phyloP scores from a whole-genome alignment of 2,113 vertebrate genomes.

The Oryzias curvinotus region DNA sequence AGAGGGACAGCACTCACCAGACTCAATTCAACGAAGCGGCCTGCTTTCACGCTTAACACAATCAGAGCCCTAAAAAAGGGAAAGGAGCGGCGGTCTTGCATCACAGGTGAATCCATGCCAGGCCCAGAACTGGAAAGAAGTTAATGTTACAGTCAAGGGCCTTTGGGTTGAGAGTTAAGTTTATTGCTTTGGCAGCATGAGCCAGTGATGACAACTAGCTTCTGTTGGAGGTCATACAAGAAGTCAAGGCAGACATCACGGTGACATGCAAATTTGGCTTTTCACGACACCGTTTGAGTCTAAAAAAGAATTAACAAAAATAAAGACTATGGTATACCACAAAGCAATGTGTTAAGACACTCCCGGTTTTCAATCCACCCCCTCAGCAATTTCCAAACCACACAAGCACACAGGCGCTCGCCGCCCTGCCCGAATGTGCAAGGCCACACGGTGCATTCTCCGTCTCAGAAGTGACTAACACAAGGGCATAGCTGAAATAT shows the following conservation, averaged over 20 bases:
- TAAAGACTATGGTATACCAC: slow-evolving; percentile 2
- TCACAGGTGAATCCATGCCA: slow-evolving; percentile 54
- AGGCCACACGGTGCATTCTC: slow-evolving; percentile 66
- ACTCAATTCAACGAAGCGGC: slow-evolving; percentile 42
- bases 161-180: slow-evolving; percentile 71
- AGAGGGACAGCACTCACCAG: slow-evolving; percentile 27
- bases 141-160: slow-evolving; percentile 68
- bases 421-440: slow-evolving; percentile 65
- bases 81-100: slow-evolving; percentile 56
- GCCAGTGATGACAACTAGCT: slow-evolving; percentile 69
- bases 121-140: slow-evolving; percentile 42
- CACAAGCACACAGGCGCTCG: slow-evolving; percentile 44
- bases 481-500: slow-evolving; percentile 74
- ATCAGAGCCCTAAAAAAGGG: slow-evolving; percentile 58
- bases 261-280: slow-evolving; percentile 25
- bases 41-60: slow-evolving; percentile 26
- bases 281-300: slow-evolving; percentile 19
- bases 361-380: slow-evolving; percentile 47
- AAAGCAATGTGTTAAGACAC: slow-evolving; percentile 30
- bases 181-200: slow-evolving; percentile 72
- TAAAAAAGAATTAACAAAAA: background rate
- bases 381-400: slow-evolving; percentile 62
- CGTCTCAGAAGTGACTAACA: slow-evolving; percentile 64
- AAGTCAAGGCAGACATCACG: slow-evolving; percentile 35
- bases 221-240: slow-evolving; percentile 67